These are phyloP conservation scores for Acarapis woodi DNA, from an alignment of 1,140 invertebrate genomes.

Conservation along the genomic window DNA sequence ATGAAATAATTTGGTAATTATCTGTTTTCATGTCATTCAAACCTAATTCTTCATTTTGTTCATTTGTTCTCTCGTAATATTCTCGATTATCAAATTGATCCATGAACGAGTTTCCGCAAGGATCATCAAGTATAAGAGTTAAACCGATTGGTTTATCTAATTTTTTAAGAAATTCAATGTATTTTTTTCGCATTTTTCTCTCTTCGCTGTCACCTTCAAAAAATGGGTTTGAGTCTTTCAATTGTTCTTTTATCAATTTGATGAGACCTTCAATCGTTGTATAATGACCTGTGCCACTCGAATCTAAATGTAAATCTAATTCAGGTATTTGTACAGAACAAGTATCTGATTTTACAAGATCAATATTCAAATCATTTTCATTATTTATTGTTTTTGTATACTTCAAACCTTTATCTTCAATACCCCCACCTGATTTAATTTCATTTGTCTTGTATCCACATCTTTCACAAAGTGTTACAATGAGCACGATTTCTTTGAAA, in stretches of 20 bases:
- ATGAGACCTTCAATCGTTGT: conserved; percentile 65
- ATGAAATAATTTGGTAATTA: conserved; percentile 23
- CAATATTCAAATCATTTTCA: conserved; percentile 52
- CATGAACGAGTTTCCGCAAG: conserved; percentile 85
- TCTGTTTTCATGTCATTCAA: conserved; percentile 75
- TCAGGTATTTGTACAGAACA: conserved; percentile 63
- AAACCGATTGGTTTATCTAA: conserved; percentile 24
- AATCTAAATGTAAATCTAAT: conserved; percentile 48
- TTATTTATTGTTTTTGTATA: conserved; percentile 42
- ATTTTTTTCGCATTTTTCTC: conserved; percentile 19
- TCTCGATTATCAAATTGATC: conserved; percentile 36
- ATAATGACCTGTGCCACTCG: conserved; percentile 68
- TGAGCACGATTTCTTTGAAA: conserved; percentile 84
- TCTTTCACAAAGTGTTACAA: conserved; percentile 67
- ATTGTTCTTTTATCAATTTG: conserved; percentile 24
- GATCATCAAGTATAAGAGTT: conserved; percentile 69
- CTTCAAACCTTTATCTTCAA: conserved; percentile 46
- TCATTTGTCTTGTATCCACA: conserved; percentile 78
- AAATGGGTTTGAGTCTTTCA: conserved; percentile 32
- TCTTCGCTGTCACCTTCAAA: conserved; percentile 39
- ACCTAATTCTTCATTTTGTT: conserved; percentile 58
- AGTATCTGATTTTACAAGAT: conserved; percentile 86
- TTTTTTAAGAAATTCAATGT: conserved; percentile 32
- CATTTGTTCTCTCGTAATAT: conserved; percentile 48
- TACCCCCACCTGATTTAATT: conserved; percentile 73